Evolutionary conservation across 1,140 invertebrate genomes (phyloP), one percentile per base, ranked within the genome.

Genomic region (Calliopsis andreniformis): DNA sequence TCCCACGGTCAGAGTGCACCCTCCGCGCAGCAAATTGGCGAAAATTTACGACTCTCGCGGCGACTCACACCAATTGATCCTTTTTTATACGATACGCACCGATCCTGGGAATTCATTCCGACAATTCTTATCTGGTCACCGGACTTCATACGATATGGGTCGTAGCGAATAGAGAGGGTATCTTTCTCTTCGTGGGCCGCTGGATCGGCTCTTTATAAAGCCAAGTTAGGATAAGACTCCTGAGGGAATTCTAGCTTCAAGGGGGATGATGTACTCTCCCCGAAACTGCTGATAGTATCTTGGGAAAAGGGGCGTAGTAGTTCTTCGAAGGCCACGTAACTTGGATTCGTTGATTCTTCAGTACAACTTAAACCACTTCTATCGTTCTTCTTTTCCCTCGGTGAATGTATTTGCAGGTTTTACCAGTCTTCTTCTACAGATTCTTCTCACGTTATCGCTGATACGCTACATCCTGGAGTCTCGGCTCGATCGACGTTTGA

Each of bases 241-340:
- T 81, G n/a, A 1, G 83, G 69, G 85, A 83, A 28, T 68, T 58
- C 23, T 18, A 47, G 61, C 62, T 62, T 77, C 47, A 20, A 23
- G n/a, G 76, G 80, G 83, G 79, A 86, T 86, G 83, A 85, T 86
- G 83, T 79, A 85, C 80, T 85, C 81, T 51, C 61, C 78, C 63
- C 78, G 85, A 79, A 85, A 83, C 85, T 86, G 80, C 81, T 76
- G 85, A 86, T 86, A 80, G 78, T 82, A 68, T 79, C 76, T 76
- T 75, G 82, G 63, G 67, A 73, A 80, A 80, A 66, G 61, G 30
- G 63, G 43, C 55, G 56, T 56, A 55, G 64, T 45, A 16, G 79
- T 82, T 39, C 51, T 76, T 80, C 66, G 43, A 59, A 66, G 69
- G 30, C 61, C 43, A 66, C 47, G 64, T 59, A 69, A 70, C 59